Conservation (phyloP, 2,888 invertebrate species). For the Drosophila multiciliata region DNA sequence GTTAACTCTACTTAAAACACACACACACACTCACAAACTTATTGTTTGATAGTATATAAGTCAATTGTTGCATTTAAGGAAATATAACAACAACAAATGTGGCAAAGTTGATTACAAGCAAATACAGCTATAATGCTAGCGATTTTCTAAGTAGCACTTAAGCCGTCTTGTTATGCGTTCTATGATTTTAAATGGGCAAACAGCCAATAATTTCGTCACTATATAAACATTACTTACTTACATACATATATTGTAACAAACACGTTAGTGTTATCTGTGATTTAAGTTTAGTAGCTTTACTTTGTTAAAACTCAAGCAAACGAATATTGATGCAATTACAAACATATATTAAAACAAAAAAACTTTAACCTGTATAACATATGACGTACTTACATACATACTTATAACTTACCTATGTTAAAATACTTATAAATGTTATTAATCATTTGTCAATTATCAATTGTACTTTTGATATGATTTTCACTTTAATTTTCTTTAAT, state of each 20-base stretch:
- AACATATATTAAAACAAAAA: constrained; percentile 8
- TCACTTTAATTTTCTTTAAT: constrained; percentile 52
- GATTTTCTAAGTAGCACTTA: constrained; percentile 67
- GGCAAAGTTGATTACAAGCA: constrained; percentile 46
- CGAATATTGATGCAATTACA: constrained; percentile 46
- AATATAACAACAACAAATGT: constrained; percentile 31
- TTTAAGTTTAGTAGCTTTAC: constrained; percentile 84
- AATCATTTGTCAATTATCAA: constrained; percentile 70
- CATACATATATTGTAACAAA: constrained; percentile 71
- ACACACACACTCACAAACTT: constrained; percentile 35
- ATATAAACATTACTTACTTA: constrained; percentile 43
- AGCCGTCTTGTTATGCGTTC: constrained; percentile 65
- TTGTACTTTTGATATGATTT: constrained; percentile 53
- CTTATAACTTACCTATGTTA: constrained; percentile 43
- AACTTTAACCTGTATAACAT: constrained; percentile 55
- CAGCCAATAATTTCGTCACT: constrained; percentile 43
- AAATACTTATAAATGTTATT: constrained; percentile 63
- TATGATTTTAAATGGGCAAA: constrained; percentile 50
- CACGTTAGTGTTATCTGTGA: constrained; percentile 84
- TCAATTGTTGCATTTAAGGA: constrained; percentile 73
- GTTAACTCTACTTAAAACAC: constrained; percentile 27
- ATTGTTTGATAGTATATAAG: constrained; percentile 74
- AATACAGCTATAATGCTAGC: constrained; percentile 64
- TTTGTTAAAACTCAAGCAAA: constrained; percentile 73
- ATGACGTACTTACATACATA: constrained; percentile 47